phyloP scores from a whole-genome alignment of 1,140 invertebrate species.

The Scylla paramamosain region DNA sequence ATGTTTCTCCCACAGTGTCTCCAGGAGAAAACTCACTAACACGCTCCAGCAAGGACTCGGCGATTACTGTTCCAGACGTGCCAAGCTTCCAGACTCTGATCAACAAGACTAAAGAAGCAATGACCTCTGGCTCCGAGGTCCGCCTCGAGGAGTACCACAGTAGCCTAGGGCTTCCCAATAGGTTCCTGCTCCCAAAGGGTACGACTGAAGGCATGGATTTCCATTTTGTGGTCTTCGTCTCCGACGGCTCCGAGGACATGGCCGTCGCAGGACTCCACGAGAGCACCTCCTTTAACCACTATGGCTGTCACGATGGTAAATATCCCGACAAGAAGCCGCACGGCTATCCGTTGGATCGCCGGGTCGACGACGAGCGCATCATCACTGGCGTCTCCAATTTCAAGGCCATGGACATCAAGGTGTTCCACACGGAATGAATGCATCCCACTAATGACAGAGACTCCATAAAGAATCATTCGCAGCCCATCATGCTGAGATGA shows the following conservation, averaged over 20 bases:
- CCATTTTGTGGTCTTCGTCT: conserved; percentile 27
- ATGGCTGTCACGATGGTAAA: conserved; percentile 36
- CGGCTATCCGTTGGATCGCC: conserved; percentile 62
- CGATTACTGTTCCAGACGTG: conserved; percentile 55
- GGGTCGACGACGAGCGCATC: conserved; percentile 57
- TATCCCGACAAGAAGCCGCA: conserved; percentile 61
- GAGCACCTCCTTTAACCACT: conserved; percentile 58
- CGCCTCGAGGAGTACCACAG: conserved; percentile 48
- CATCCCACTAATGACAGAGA: too few species aligned
- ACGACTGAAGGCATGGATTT: conserved; percentile 41
- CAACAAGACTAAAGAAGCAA: conserved; percentile 38
- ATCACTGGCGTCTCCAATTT: conserved; percentile 36
- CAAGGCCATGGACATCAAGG: conserved; percentile 23
- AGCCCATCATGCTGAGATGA: not conserved
- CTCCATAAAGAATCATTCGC: not conserved
- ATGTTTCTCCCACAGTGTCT: conserved; percentile 26
- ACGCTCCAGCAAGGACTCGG: conserved; percentile 19
- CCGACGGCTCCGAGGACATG: conserved; percentile 46
- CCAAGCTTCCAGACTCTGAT: conserved; percentile 53
- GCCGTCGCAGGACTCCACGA: conserved; percentile 16
- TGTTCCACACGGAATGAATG: conserved; percentile 1
- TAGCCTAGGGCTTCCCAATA: conserved; percentile 54
- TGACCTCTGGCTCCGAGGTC: not conserved
- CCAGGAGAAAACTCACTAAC: not conserved
- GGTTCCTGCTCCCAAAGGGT: conserved; percentile 62